These are phyloP conservation scores for Galbula dea DNA, from an alignment of 2,113 vertebrate genomes.

Conservation along the genomic window DNA sequence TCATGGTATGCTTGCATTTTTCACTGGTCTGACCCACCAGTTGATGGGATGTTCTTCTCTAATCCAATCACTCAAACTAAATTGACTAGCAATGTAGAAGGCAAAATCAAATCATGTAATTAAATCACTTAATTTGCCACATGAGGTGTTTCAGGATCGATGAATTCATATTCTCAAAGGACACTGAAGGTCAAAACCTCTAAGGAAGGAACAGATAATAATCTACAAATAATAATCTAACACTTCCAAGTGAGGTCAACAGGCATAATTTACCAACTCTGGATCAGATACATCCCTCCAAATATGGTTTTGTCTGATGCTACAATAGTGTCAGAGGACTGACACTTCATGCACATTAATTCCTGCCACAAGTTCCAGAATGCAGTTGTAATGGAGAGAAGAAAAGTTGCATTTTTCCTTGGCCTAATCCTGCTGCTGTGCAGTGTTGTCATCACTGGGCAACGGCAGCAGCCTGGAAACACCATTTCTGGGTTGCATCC, in stretches of 20 bases:
- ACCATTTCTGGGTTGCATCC: background rate
- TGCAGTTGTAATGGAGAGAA: background rate
- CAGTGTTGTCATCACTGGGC: background rate
- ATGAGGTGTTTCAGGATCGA: background rate
- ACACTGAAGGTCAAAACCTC: background rate
- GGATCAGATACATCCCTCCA: background rate
- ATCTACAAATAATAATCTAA: background rate
- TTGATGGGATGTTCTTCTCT: background rate
- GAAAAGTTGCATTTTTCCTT: rapidly evolving
- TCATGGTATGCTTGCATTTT: background rate
- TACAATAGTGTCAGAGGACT: background rate
- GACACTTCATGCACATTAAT: background rate
- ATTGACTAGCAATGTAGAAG: background rate
- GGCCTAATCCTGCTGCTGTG: background rate
- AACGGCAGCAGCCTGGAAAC: background rate
- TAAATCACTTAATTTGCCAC: slow-evolving; percentile 10
- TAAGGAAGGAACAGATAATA: background rate
- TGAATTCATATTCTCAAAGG: background rate
- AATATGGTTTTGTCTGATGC: background rate
- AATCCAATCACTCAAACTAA: background rate
- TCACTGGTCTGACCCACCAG: background rate
- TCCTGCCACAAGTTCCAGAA: background rate
- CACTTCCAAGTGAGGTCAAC: background rate
- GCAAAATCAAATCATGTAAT: background rate
- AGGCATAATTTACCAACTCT: background rate